phyloP scores from a whole-genome alignment of 2,113 vertebrate genomes.

The Nettapus auritus region DNA sequence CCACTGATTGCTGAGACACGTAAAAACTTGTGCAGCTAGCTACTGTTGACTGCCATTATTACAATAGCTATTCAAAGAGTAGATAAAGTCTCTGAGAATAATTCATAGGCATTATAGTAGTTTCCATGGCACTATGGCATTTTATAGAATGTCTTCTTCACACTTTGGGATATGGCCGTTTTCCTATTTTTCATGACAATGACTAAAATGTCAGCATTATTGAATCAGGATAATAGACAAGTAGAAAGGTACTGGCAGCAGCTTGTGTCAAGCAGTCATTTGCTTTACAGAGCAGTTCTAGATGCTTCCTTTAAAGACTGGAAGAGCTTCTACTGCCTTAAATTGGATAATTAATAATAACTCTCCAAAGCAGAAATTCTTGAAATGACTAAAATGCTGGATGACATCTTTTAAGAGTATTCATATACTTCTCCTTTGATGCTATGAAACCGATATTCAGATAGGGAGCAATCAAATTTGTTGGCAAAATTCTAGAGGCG shows the following conservation, averaged over 20 bases:
- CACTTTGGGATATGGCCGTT: background rate
- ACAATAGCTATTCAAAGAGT: background rate
- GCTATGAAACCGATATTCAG: background rate
- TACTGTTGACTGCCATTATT: no score
- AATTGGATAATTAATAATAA: background rate
- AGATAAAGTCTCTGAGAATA: background rate
- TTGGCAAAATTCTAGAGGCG: background rate
- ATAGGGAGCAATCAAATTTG: background rate
- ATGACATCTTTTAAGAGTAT: background rate
- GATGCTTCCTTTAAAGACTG: background rate
- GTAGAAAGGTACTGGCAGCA: background rate
- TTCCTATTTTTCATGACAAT: background rate
- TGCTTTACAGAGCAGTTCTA: background rate
- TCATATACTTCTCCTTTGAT: background rate
- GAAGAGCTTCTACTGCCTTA: background rate
- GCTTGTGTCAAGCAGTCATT: constrained; percentile 1
- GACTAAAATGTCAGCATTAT: background rate
- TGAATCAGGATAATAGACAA: background rate
- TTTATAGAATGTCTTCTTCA: background rate
- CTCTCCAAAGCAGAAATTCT: background rate
- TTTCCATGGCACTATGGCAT: background rate
- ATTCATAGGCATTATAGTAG: background rate
- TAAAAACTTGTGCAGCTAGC: background rate
- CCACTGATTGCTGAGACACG: background rate
- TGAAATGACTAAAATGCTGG: background rate